Evolutionary conservation across 2,113 vertebrate genomes (phyloP), one percentile per base, ranked within the genome.

Genomic region (Nothoprocta perdicaria): DNA sequence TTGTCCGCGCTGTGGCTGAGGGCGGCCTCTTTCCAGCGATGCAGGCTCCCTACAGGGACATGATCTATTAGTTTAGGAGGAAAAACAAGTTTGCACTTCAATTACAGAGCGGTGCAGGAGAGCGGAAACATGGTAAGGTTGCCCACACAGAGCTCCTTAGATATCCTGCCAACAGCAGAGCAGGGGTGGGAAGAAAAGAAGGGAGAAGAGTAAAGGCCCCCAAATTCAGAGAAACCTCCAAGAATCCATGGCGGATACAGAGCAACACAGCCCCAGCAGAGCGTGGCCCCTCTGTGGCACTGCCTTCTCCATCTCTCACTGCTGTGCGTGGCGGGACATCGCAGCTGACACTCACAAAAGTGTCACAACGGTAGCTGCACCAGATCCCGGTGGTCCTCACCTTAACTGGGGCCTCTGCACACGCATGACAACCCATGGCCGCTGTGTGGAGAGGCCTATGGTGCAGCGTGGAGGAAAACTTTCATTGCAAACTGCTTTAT

Each of bases 71-170:
- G 57, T 12, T 53, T 55, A 84, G 31, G 53, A 84, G 58, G 10
- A 13, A 79, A 75, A 82, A 14, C 3, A 55, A 86, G 46, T 67
- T 85, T 63, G 26, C 3, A 6, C 60, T 93, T 89, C 46, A 83
- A 40, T 82, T 92, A 93, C 48, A 82, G 50, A 77, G 76, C 6
- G 41, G 89, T 23, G 67, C 55, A 80, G 81, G 72, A 77, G 14
- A 87, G 63, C 68, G 89, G 79, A 87, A 91, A 87, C 75, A 31
- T 40, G 46, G 65, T n/a, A 33, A 33, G 22, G 21, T 19, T 60
- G 22, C 45, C 23, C 38, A 45, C 0, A 0, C 21, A 23, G 40
- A 82, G 10, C 57, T 84, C 53, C 58, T 84, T n/a, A 48, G 74
- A 84, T 62, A 40, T 2, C 91, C 52, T 88, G 76, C 80, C 82